A percentile compares a stretch with the other conserved stretches of the same genome.
These are phyloP conservation scores for Leptoclinus maculatus DNA, from an alignment of 2,797 vertebrate species.

Conservation along the genomic window DNA sequence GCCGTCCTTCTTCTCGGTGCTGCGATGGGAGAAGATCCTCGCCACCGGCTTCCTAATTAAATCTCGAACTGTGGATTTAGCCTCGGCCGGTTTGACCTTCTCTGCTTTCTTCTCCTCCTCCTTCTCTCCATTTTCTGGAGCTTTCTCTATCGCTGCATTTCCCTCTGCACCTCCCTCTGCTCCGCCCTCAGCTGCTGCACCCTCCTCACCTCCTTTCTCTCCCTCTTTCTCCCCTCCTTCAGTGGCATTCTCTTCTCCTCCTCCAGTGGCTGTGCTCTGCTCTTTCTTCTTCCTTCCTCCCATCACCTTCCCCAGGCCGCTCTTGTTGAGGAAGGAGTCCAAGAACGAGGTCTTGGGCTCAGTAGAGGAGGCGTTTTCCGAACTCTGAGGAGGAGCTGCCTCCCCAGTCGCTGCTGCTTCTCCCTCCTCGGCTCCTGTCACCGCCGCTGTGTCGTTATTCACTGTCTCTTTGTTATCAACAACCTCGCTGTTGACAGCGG, in stretches of 20 bases:
- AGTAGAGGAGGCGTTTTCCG: slow-evolving; percentile 55
- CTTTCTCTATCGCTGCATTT: slow-evolving; percentile 75
- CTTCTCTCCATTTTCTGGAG: slow-evolving; percentile 78
- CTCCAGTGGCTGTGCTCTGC: slow-evolving; percentile 51
- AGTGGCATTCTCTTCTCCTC: slow-evolving; percentile 59
- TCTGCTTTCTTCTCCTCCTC: slow-evolving; percentile 80
- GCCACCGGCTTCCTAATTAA: slow-evolving; percentile 86
- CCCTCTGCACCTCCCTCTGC: slow-evolving; percentile 70
- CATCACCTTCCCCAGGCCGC: slow-evolving; percentile 87
- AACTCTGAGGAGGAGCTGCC: slow-evolving; percentile 48
- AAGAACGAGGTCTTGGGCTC: slow-evolving; percentile 85
- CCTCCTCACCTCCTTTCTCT: slow-evolving; percentile 71
- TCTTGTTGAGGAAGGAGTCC: slow-evolving; percentile 87
- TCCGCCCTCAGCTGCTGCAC: slow-evolving; percentile 52
- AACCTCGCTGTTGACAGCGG: slow-evolving; percentile 58
- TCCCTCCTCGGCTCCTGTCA: slow-evolving; percentile 29
- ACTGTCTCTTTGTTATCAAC: slow-evolving; percentile 72
- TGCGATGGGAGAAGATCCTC: slow-evolving; percentile 86
- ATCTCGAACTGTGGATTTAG: slow-evolving; percentile 82
- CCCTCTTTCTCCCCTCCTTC: slow-evolving; percentile 71
- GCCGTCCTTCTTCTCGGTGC: slow-evolving; percentile 85
- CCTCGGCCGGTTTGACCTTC: slow-evolving; percentile 79
- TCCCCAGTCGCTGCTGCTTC: slow-evolving; percentile 47
- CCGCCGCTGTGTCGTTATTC: slow-evolving; percentile 58
- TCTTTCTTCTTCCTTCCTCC: slow-evolving; percentile 85